Base-by-base conservation (phyloP, 2,888 invertebrate species). In the Tryphoninae sp. region DNA sequence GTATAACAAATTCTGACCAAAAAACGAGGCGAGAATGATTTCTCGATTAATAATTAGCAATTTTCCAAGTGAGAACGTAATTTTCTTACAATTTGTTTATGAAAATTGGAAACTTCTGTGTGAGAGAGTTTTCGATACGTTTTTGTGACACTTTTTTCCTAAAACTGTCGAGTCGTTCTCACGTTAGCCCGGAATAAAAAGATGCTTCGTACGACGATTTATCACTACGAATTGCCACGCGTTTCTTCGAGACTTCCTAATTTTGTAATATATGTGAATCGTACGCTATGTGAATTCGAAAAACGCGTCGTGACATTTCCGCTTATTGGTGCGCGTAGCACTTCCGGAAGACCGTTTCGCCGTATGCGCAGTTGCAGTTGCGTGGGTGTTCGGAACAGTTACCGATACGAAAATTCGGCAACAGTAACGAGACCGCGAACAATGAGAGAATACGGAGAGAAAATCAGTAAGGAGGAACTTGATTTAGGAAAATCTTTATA, bases 381-480 rank as follows among this genome's bases (percentile, higher is more conserved):
- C 22, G 11, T 45, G 16, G 58, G 45, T 51, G 26, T 40, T 13
- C 71, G 59, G 59, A 75, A 80, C 69, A 73, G 69, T 71, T 61
- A 80, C 64, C 82, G 71, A 78, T 83, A 80, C 67, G 65, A 78
- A 80, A 71, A 77, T 83, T 78, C 51, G 40, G 26, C 73, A 65
- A 65, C 59, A 49, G 45, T 33, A 42, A 65, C 23, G 58, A 55
- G 45, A 59, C 49, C 45, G 49, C 45, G 45, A 69, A 65, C 53
- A 55, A 33, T 42, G 7, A 53, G 62, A 53, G 22, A 69, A 69
- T n/a, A 33, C 19, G 61, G 19, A 49, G 9, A 49, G 40, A 72
- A 73, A 82, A 76, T 61, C 49, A 22, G 19, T 16, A 55, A 59
- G 51, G 61, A 65, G 33, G 68, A 73, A 55, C 49, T 53, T 40